Evolutionary conservation across 2,888 invertebrate genomes (phyloP), one percentile per base, ranked within the genome.

Genomic region (Steinernema carpocapsae): DNA sequence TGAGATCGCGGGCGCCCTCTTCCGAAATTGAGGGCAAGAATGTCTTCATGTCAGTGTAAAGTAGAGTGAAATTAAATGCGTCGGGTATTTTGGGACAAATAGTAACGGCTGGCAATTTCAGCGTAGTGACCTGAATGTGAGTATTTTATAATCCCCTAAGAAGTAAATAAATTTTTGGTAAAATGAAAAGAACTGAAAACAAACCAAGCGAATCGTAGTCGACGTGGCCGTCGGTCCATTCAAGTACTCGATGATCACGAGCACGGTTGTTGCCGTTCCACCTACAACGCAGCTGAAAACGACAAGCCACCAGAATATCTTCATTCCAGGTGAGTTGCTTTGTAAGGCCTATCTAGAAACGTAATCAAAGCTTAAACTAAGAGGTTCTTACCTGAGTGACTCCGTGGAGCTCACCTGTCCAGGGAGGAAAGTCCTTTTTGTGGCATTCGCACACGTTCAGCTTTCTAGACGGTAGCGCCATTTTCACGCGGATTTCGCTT

Each of bases 381-480:
- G 17, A 26, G 26, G 37, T 3, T n/a, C 77, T n/a, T 37, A 81
- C 84, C 75, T 85, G 84, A 72, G 82, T 83, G 64, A 85, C 70
- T 17, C 84, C 86, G 77, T 86, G 86, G 52, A 86, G 80, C 76
- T 86, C 86, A 26, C 85, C 85, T 0, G 86, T 86, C 84, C 84
- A 86, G 0, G 86, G 83, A 0, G 86, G 84, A 7, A 83, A 83
- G 26, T 85, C 85, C 22, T 82, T 78, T 10, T 77, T 73, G 72
- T 85, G 85, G 72, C 85, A 85, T 17, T 78, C 78, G 64, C 85
- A 85, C 51, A 37, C 74, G 4, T 24, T 10, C 32, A 29, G 32
- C 1, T 12, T 17, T 17, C 32, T 64, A 2, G 64, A 29, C 12
- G 64, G 64, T 14, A 64, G 32, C 22, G 64, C 64, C 64, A 64